Evolutionary conservation across 2,888 invertebrate species (phyloP), one percentile per base, ranked within the genome.

Genomic region (Synanthedon formicaeformis): DNA sequence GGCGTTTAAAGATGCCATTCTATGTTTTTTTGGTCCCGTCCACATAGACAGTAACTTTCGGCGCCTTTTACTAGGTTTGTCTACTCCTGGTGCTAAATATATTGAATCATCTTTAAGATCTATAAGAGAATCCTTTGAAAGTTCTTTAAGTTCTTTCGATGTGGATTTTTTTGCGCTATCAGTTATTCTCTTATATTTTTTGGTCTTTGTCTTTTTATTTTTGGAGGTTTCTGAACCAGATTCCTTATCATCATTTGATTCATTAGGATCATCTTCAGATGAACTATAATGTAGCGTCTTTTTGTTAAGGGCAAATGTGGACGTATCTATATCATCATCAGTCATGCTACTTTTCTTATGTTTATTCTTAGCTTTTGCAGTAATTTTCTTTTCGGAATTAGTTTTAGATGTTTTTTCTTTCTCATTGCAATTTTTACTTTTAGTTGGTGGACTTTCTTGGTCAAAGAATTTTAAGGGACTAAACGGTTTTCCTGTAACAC

Each of bases 1-100:
- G 1, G 96, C 96, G 72, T 96, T 96, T 40, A 96, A 78, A 2
- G 96, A 96, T 41, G 96, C 96, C 79, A 96, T 95, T 59, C 96
- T 90, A 71, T 94, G 94, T 50, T 93, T 89, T 76, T 95, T 95
- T 23, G 94, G 94, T 0, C 93, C 94, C 59, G 89, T 89, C 92
- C 92, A 93, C 81, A 92, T 92, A 1, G 91, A 91, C 56, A 91
- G 87, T 41, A 92, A 78, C 67, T 91, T 90, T 61, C 91, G 86
- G 56, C 91, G 80, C 54, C 82, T 72, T 61, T 83, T 84, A 58
- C 78, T 81, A n/a, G 81, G 81, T 65, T 85, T 84, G 59, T 83
- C 83, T 55, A 73, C 75, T 45, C 85, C 77, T 14, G 23, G 12
- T 8, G 23, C 13, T 49, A 78, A 51, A 54, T 80, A 61, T 51